These are phyloP conservation scores for Calidris pygmaea DNA, from an alignment of 2,113 vertebrate species.

Conservation along the genomic window DNA sequence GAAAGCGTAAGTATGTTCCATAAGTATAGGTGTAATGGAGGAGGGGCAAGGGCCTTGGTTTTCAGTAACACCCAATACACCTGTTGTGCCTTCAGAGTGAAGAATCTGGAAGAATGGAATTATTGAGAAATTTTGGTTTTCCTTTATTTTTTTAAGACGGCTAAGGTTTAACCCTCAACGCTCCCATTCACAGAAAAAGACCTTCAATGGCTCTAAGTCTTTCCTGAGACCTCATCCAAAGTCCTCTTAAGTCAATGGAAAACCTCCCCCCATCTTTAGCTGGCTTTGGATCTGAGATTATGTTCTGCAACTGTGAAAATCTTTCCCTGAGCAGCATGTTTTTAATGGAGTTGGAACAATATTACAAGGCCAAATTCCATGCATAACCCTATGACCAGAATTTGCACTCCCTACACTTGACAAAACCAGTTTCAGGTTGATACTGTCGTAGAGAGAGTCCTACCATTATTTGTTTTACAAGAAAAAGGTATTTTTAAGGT, in stretches of 20 bases:
- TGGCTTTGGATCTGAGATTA: neutral
- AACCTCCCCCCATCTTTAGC: neutral
- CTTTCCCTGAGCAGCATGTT: neutral
- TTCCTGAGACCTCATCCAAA: neutral
- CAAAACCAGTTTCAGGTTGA: neutral
- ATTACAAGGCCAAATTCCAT: neutral
- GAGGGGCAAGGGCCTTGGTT: neutral
- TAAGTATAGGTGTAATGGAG: neutral
- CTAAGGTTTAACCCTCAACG: neutral
- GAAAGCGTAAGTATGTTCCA: slow-evolving; percentile 62
- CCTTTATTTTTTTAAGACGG: neutral
- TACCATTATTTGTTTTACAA: neutral
- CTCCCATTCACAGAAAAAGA: neutral
- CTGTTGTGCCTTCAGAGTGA: neutral
- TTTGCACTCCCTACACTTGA: neutral
- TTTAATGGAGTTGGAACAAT: neutral
- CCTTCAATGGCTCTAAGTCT: neutral
- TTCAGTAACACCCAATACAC: neutral
- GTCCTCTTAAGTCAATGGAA: neutral
- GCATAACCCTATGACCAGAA: neutral
- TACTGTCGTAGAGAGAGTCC: neutral
- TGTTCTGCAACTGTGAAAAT: neutral
- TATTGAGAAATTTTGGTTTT: neutral
- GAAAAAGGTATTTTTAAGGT: neutral
- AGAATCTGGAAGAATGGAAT: neutral